A percentile compares a stretch with the other conserved stretches of the same genome.
Evolutionary conservation across 1,140 invertebrate genomes (phyloP).

Genomic region (Calliopsis andreniformis): DNA sequence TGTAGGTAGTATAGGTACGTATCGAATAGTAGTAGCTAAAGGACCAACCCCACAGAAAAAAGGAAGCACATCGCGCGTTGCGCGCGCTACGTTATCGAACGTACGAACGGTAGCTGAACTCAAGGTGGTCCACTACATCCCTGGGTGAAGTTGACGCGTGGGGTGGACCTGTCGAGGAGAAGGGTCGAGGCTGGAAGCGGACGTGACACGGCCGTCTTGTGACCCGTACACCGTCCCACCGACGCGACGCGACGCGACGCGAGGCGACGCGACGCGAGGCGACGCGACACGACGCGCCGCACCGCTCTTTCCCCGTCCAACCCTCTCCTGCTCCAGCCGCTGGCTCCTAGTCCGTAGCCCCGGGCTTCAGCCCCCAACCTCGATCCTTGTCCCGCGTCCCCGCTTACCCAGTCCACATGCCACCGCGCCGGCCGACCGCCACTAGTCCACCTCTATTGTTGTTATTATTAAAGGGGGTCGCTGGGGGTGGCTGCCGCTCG

Average conservation of each 20-base stretch:
- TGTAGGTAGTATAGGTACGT: too few relatives aligned
- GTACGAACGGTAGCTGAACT: slow-evolving; percentile 47
- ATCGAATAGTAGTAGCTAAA: too few relatives aligned
- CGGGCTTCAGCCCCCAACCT: slow-evolving; percentile 19
- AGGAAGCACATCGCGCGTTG: slow-evolving; percentile 27
- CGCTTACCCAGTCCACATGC: slow-evolving; percentile 65
- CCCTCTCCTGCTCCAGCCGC: slow-evolving; percentile 51
- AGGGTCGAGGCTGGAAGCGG: slow-evolving; percentile 76
- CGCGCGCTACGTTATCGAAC: slow-evolving; percentile 46
- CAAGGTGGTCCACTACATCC: slow-evolving; percentile 58
- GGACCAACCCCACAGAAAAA: too few relatives aligned
- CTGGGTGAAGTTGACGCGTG: slow-evolving; percentile 71
- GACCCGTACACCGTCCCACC: slow-evolving; percentile 70
- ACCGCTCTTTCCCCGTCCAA: slow-evolving; percentile 53
- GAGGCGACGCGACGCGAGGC: neutral
- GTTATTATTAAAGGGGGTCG: slow-evolving; percentile 80
- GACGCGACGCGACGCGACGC: slow-evolving; percentile 41
- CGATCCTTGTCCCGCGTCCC: slow-evolving; percentile 18
- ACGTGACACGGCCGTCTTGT: slow-evolving; percentile 80
- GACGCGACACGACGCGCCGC: too few relatives aligned
- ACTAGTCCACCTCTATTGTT: slow-evolving; percentile 78
- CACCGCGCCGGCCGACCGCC: slow-evolving; percentile 72
- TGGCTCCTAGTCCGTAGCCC: slow-evolving; percentile 26
- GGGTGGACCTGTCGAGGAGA: slow-evolving; percentile 71
- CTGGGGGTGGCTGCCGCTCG: slow-evolving; percentile 59